Base-by-base conservation (phyloP, 2,797 vertebrate genomes). In the Distichodus sexfasciatus region DNA sequence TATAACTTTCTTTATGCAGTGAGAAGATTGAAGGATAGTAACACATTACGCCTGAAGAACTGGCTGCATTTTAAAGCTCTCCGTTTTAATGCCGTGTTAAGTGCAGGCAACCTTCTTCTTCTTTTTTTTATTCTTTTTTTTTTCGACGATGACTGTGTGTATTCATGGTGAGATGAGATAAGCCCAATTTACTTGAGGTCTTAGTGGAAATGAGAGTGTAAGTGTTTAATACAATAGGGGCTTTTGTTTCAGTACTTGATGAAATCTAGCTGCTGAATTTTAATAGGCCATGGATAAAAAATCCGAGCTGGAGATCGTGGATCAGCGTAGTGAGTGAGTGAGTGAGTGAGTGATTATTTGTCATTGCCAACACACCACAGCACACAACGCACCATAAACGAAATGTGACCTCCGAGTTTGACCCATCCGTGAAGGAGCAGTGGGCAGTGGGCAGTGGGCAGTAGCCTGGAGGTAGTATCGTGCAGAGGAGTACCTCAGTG, bases 211-310 rank as follows among this genome's bases (percentile, higher is more conserved):
- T 40, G 35, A 26, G 36, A 2, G 21, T 14, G 8, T 24, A 40
- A 58, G 54, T 58, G 54, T 31, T 7, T 28, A 23, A 24, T 58
- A 58, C 19, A 55, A 19, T 55, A 8, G 31, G 10, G 38, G 36
- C 36, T 15, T 31, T 14, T 40, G 7, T 58, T 58, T 58, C 24
- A 58, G 35, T 58, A 40, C 35, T 58, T 58, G 21, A 58, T 40
- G 54, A 58, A 58, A 58, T 58, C 21, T 58, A 21, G 24, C 21
- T 58, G 51, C 12, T 15, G 35, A 17, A 57, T 23, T 19, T n/a
- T n/a, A 12, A 35, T 14, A 12, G 38, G 14, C 6, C 38, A 35
- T 47, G 7, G 17, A 3, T 21, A 24, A 47, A 10, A 11, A 14
- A 26, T 26, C 23, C 24, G n/a, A 50, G 17, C 15, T 55, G 35